phyloP scores from a whole-genome alignment of 2,797 vertebrate genomes.

The Chaunax sp. region DNA sequence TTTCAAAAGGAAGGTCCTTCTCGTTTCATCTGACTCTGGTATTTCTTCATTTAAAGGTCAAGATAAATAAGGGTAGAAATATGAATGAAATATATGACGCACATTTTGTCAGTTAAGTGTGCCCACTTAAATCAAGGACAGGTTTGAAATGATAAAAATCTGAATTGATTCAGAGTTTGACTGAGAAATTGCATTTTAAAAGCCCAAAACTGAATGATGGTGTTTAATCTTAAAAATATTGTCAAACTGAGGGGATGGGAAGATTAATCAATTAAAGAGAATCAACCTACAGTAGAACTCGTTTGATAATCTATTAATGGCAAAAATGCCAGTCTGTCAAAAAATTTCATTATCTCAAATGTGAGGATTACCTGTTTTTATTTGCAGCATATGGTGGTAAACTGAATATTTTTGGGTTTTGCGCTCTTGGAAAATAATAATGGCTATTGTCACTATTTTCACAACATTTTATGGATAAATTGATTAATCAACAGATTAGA shows the following conservation, averaged over 20 bases:
- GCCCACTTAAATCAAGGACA: slow-evolving; percentile 1
- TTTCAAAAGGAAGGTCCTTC: too few relatives aligned
- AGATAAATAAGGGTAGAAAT: too few relatives aligned
- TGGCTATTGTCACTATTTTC: not conserved
- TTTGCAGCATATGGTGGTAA: not conserved
- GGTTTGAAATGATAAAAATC: not conserved
- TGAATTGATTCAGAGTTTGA: not conserved
- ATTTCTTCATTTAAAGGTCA: too few relatives aligned
- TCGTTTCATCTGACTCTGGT: too few relatives aligned
- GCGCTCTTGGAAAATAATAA: not conserved
- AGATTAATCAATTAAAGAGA: not conserved
- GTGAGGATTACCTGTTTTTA: not conserved
- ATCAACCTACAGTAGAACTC: too few relatives aligned
- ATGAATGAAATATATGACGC: not conserved
- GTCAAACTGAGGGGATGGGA: not conserved
- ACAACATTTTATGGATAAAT: not conserved
- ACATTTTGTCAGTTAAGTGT: not conserved
- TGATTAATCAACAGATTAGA: not conserved
- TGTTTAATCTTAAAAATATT: not conserved
- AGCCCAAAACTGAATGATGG: not conserved
- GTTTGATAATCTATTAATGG: not conserved
- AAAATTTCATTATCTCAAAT: not conserved
- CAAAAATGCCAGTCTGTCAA: not conserved
- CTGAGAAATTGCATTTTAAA: not conserved
- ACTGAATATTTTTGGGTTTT: not conserved